Conservation (phyloP, 2,113 vertebrate species). For the Puntigrus tetrazona region DNA sequence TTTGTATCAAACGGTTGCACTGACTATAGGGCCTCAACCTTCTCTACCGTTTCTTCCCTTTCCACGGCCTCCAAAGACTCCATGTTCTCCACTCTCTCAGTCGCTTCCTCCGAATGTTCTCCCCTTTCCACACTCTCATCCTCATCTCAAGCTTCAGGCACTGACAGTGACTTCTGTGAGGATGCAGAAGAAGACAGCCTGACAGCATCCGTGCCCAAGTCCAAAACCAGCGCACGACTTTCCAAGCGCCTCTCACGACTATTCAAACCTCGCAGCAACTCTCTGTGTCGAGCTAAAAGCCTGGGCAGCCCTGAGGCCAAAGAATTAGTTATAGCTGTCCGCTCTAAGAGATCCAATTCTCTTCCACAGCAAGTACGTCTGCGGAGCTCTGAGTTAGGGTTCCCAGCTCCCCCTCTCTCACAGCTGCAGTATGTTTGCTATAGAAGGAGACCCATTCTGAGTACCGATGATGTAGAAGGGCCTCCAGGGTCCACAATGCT, state of each 20-base stretch:
- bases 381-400: conserved; percentile 48
- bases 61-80: conserved; percentile 81
- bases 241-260: conserved; percentile 83
- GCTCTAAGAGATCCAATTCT: conserved; percentile 87
- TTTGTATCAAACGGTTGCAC: conserved; percentile 67
- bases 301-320: conserved; percentile 77
- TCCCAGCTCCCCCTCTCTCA: background rate
- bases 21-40: conserved; percentile 74
- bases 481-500: conserved; percentile 79
- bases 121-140: conserved; percentile 82
- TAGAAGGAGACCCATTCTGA: conserved; percentile 86
- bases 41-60: conserved; percentile 74
- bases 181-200: conserved; percentile 82
- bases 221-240: conserved; percentile 68
- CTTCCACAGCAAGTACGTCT: conserved; percentile 83
- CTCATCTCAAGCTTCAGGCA: conserved; percentile 75
- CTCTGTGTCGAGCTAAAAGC: conserved; percentile 83
- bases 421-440: conserved; percentile 71
- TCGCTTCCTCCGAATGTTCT: conserved; percentile 77
- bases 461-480: conserved; percentile 83
- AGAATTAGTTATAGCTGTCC: conserved; percentile 55
- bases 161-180: conserved; percentile 90
- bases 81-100: conserved; percentile 79
- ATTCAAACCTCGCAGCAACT: conserved; percentile 80
- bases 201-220: conserved; percentile 53